Percentiles rank a stretch among this genome's conserved stretches.
These are phyloP conservation scores for Dicentrarchus labrax DNA, from an alignment of 2,113 vertebrate genomes.

Conservation along the genomic window DNA sequence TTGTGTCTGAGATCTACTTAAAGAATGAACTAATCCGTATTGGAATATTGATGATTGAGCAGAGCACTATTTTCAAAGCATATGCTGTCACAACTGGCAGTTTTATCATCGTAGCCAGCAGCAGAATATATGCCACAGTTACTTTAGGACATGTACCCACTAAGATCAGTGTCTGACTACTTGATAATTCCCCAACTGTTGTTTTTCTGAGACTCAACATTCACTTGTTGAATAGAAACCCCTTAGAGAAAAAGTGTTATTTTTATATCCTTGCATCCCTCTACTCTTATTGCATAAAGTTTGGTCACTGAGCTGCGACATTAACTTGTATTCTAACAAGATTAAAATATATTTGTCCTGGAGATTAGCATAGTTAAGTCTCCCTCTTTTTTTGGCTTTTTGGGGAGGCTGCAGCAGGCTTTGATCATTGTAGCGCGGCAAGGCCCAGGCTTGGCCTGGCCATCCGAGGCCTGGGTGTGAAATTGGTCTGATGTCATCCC, in stretches of 20 bases:
- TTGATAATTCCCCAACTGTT: neutral
- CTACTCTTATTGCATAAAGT: slow-evolving; percentile 87
- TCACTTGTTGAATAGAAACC: neutral
- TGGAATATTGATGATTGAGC: neutral
- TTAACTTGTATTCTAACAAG: slow-evolving; percentile 99
- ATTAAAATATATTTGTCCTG: slow-evolving; percentile 99
- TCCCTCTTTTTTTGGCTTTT: slow-evolving; percentile 89
- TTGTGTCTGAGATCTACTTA: neutral
- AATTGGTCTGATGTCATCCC: slow-evolving; percentile 99
- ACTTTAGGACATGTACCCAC: neutral
- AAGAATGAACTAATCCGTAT: neutral
- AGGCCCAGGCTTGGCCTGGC: slow-evolving; percentile 91
- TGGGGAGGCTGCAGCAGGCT: slow-evolving; percentile 89
- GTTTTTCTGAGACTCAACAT: slow-evolving; percentile 7
- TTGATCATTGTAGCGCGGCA: slow-evolving; percentile 97
- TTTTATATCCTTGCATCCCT: slow-evolving; percentile 81
- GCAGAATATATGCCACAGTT: neutral
- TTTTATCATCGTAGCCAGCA: neutral
- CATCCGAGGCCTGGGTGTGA: slow-evolving; percentile 95
- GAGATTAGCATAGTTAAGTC: slow-evolving; percentile 99
- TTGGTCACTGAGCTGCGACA: slow-evolving; percentile 93
- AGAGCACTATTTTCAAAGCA: neutral
- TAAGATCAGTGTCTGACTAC: neutral
- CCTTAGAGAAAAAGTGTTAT: slow-evolving; percentile 38
- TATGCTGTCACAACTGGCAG: too few relatives aligned